phyloP scores from a whole-genome alignment of 2,797 vertebrate species.

The Sternarchorhynchus goeldii region DNA sequence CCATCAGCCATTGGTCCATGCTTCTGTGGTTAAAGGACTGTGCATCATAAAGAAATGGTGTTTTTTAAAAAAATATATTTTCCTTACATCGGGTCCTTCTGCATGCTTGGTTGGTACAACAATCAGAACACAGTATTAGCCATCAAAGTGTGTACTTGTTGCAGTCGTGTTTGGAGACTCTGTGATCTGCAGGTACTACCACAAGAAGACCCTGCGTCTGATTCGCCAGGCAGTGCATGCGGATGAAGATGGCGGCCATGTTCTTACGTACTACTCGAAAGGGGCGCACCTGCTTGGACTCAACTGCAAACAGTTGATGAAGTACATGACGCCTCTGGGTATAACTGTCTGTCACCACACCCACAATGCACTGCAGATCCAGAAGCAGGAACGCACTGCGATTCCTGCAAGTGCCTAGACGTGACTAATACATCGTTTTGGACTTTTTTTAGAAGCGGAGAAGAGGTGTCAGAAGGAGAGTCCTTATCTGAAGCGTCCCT shows the following conservation, averaged over 20 bases:
- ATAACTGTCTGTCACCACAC: not conserved
- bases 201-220: constrained; percentile 15
- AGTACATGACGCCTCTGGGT: constrained; percentile 15
- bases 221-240: not conserved
- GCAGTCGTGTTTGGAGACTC: no score
- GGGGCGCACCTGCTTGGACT: constrained; percentile 24
- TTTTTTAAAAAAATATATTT: no score
- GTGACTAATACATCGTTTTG: no score
- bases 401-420: no score
- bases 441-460: not conserved
- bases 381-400: no score
- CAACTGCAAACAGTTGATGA: constrained; percentile 23
- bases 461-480: not conserved
- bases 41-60: no score
- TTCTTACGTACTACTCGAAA: constrained; percentile 14
- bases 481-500: not conserved
- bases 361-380: not conserved
- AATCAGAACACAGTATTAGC: no score
- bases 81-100: no score
- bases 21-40: no score
- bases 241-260: not conserved
- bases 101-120: no score
- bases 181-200: constrained; percentile 27
- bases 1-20: no score
- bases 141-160: no score